Conservation (phyloP, 2,113 vertebrate genomes). For the Aythya baeri region DNA sequence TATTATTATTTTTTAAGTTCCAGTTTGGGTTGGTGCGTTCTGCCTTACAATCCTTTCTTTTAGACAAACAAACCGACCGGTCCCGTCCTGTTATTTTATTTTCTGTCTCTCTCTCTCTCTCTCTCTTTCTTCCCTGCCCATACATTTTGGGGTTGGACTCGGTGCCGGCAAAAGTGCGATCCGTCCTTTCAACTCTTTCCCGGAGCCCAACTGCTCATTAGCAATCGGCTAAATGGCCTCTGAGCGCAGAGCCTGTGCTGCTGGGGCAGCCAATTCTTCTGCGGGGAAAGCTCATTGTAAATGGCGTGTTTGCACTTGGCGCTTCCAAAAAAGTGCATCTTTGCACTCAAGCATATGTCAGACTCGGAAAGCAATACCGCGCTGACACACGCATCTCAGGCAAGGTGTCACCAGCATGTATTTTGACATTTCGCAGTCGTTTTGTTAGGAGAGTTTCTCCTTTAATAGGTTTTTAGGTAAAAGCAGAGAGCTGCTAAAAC, state of each 20-base stretch:
- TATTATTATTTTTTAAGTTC: neutral
- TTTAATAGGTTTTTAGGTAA: neutral
- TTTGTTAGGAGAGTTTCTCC: neutral
- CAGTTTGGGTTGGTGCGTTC: neutral
- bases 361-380: neutral
- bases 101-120: neutral
- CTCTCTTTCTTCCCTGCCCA: neutral
- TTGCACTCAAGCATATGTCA: neutral
- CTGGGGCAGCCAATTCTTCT: neutral
- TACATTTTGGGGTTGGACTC: neutral
- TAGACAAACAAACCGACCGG: neutral
- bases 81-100: neutral
- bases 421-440: neutral
- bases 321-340: neutral
- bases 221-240: neutral
- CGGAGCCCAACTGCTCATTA: neutral
- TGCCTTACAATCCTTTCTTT: neutral
- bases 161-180: neutral
- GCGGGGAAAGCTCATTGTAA: neutral
- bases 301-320: neutral
- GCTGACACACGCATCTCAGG: rapidly evolving
- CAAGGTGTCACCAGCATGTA: rapidly evolving
- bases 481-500: neutral
- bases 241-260: neutral
- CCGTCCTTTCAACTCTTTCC: neutral